phyloP scores from a whole-genome alignment of 2,888 invertebrate species.

The Orchesella flavescens region DNA sequence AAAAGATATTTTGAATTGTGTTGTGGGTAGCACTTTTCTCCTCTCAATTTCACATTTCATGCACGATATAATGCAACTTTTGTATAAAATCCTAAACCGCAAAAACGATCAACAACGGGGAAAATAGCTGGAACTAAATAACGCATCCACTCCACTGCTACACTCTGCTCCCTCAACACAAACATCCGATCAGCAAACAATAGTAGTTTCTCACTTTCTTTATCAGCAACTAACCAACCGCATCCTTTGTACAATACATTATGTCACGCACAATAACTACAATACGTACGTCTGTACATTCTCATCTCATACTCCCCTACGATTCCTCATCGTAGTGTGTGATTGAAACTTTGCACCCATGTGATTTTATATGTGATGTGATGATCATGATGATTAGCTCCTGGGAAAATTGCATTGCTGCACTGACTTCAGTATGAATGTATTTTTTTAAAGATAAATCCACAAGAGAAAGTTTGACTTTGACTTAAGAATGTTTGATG shows the following conservation, averaged over 20 bases:
- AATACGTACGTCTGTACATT: background rate
- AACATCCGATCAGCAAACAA: slow-evolving; percentile 52
- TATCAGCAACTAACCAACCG: slow-evolving; percentile 47
- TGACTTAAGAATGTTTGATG: background rate
- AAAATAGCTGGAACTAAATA: slow-evolving; percentile 8
- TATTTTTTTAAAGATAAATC: background rate
- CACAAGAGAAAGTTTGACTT: slow-evolving; percentile 10
- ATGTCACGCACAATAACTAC: background rate
- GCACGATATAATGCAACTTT: slow-evolving; percentile 46
- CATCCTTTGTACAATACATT: background rate
- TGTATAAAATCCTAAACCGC: slow-evolving; percentile 41
- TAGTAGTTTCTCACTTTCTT: slow-evolving; percentile 47
- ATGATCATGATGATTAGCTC: slow-evolving; percentile 38
- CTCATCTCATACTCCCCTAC: background rate
- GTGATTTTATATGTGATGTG: slow-evolving; percentile 25
- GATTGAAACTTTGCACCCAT: slow-evolving; percentile 10
- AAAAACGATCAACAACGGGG: slow-evolving; percentile 38
- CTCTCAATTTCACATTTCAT: slow-evolving; percentile 55
- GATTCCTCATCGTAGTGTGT: background rate
- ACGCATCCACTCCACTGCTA: background rate
- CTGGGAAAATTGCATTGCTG: slow-evolving; percentile 2
- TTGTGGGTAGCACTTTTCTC: background rate
- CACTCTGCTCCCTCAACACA: background rate
- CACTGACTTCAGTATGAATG: background rate
- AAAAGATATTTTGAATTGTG: background rate